Evolutionary conservation across 2,113 vertebrate species (phyloP).

Genomic region (Microcebus ravelobensis): DNA sequence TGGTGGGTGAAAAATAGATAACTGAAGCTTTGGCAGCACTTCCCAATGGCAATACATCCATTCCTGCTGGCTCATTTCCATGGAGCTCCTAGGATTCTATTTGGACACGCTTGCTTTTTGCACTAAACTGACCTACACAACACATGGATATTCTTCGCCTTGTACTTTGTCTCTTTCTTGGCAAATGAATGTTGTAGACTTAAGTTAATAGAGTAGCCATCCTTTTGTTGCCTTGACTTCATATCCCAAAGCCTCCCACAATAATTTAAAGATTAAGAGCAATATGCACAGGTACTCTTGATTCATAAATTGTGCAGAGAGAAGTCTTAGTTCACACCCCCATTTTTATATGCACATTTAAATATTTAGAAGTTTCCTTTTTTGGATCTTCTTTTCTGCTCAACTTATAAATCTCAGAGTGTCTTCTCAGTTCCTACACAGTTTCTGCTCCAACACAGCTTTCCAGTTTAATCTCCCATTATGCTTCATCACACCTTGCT

Average conservation of each 20-base stretch:
- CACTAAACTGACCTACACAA: not conserved
- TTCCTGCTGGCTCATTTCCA: not conserved
- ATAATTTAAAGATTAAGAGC: too few species aligned
- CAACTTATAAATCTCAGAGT: not conserved
- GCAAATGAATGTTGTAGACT: not conserved
- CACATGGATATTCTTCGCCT: not conserved
- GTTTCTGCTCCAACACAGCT: not conserved
- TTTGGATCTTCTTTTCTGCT: not conserved
- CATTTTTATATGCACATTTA: not conserved
- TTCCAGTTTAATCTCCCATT: not conserved
- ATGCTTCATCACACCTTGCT: not conserved
- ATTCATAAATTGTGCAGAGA: not conserved
- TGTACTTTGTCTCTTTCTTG: not conserved
- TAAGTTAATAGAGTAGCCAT: not conserved
- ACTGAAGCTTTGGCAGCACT: not conserved
- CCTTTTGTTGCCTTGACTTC: not conserved
- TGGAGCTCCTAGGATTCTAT: not conserved
- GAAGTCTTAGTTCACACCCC: not conserved
- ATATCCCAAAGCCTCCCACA: not conserved
- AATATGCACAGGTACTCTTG: too few species aligned
- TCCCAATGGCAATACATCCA: too few species aligned
- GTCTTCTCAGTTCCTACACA: not conserved
- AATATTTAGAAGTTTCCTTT: not conserved
- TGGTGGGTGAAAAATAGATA: not conserved
- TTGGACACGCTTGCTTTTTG: too few species aligned